Evolutionary conservation across 2,113 vertebrate genomes (phyloP).

Genomic region (Cariama cristata): DNA sequence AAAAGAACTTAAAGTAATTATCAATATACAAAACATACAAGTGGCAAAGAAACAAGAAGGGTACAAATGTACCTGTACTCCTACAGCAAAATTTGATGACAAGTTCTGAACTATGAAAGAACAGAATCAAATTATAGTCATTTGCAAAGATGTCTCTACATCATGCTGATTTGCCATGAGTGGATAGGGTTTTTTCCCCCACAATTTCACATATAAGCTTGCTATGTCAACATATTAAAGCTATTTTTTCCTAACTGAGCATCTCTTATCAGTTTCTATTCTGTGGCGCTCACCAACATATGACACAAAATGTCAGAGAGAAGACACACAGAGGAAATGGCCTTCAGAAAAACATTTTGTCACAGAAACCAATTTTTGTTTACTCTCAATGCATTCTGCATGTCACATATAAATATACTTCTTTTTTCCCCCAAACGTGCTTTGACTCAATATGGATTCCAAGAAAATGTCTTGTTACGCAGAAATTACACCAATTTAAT

Average conservation of each 20-base stretch:
- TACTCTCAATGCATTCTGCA: background rate
- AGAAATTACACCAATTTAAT: background rate
- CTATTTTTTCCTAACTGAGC: background rate
- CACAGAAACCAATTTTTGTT: background rate
- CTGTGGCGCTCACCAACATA: background rate
- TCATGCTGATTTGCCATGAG: background rate
- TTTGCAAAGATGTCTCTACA: background rate
- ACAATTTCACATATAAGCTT: background rate
- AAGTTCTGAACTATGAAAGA: background rate
- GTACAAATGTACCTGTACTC: background rate
- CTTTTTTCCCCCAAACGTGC: background rate
- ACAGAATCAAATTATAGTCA: background rate
- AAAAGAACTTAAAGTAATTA: background rate
- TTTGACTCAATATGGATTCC: background rate
- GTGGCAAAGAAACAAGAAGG: background rate
- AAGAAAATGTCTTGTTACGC: background rate
- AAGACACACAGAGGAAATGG: background rate
- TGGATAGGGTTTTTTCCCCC: accelerated
- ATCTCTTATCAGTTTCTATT: background rate
- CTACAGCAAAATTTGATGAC: background rate
- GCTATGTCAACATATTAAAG: background rate
- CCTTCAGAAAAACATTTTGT: background rate
- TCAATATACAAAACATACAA: background rate
- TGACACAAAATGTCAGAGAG: background rate
- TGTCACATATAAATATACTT: background rate